Base-by-base conservation (phyloP, 2,113 vertebrate species). In the Pelvicachromis taeniatus region DNA sequence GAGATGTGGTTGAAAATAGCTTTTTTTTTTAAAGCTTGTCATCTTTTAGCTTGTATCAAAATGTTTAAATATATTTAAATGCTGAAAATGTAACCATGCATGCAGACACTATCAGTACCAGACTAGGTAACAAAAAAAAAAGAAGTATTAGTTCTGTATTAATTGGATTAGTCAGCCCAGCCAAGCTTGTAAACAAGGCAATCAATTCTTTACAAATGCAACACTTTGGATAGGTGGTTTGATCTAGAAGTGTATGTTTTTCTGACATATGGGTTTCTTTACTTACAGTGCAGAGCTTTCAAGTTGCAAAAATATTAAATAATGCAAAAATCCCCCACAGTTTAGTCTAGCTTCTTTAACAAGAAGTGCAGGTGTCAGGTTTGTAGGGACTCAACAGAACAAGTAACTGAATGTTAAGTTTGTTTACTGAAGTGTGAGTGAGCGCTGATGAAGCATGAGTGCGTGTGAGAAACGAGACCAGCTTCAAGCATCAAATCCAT, bases 341-440 rank as follows among this genome's bases (percentile, higher is more conserved):
- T 78, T 75, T 75, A 75, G 40, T 50, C 70, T 75, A 50, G 16
- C 70, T 75, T 75, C 45, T 75, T 75, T 75, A 75, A 75, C n/a
- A 68, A 50, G 6, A 79, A 65, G n/a, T 84, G 80, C 83, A 86
- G 82, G 82, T 89, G 86, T 85, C 78, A 78, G 63, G 56, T 80
- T 92, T 87, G 82, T 86, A 75, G 48, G 23, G 35, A 83, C 80
- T 23, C 19, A 85, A 55, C 84, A 79, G 55, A 85, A 80, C 80
- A 78, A 81, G 54, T 83, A 77, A 79, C 54, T 81, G 80, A 91
- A 85, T 88, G 70, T 84, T 85, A 85, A 85, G 53, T 86, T 83
- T 85, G 82, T 85, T 91, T 80, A 68, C 85, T 78, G 83, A 89
- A 82, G 70, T 89, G 88, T 85, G 85, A 88, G 83, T 56, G 85